phyloP scores from a whole-genome alignment of 2,888 invertebrate species.

The Cheilosia scutellata region DNA sequence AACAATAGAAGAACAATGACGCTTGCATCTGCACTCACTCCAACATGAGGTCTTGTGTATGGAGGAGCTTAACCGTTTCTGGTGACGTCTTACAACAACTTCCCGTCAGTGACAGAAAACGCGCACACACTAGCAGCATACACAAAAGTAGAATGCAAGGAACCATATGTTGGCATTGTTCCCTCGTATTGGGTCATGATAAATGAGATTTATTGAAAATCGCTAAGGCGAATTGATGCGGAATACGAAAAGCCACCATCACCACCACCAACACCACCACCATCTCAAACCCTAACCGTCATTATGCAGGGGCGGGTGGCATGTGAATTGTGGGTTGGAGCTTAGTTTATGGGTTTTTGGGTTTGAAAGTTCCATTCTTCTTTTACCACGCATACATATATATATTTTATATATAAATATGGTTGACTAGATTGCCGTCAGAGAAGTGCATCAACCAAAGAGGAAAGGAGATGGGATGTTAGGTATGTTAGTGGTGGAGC shows the following conservation, averaged over 20 bases:
- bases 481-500: background rate
- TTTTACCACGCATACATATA: conserved; percentile 1
- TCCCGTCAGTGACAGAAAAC: conserved; percentile 34
- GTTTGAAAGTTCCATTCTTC: conserved; percentile 62
- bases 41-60: conserved; percentile 4
- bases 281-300: background rate
- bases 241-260: conserved; percentile 50
- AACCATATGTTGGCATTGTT: conserved; percentile 72
- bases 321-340: conserved; percentile 7
- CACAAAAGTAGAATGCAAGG: conserved; percentile 41
- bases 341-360: conserved; percentile 72
- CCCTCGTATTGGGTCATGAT: conserved; percentile 75
- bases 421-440: conserved; percentile 68
- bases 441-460: conserved; percentile 47
- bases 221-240: conserved; percentile 76
- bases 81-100: conserved; percentile 65
- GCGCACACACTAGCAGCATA: background rate
- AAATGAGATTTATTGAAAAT: conserved; percentile 77
- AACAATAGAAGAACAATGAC: conserved; percentile 38
- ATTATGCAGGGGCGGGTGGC: background rate
- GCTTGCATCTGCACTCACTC: background rate
- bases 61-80: conserved; percentile 29
- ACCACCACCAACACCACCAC: background rate
- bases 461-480: background rate
- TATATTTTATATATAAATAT: conserved; percentile 10